Percentiles rank a stretch among this genome's conserved stretches.
Conservation (phyloP, 2,888 invertebrate species). For the Synergus japonicus region DNA sequence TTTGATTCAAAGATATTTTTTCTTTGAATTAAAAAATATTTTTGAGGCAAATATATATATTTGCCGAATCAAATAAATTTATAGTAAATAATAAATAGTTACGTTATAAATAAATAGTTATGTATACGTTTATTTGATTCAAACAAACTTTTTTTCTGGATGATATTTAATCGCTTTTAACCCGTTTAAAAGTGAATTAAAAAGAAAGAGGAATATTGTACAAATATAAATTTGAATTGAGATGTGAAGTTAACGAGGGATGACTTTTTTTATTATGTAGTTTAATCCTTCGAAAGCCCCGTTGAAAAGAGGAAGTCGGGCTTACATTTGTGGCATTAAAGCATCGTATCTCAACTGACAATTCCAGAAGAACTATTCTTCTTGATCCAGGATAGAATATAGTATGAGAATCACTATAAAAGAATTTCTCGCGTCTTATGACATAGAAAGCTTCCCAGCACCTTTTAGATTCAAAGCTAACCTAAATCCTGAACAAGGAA, state of each 20-base stretch:
- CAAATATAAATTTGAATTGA: background rate
- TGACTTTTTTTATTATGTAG: constrained; percentile 1
- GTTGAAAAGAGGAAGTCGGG: background rate
- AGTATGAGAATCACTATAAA: constrained; percentile 27
- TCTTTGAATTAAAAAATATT: too few relatives aligned
- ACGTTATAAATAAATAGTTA: too few relatives aligned
- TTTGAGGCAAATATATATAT: too few relatives aligned
- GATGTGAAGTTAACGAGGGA: background rate
- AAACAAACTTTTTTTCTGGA: too few relatives aligned
- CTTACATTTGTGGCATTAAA: background rate
- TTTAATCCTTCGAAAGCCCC: constrained; percentile 18
- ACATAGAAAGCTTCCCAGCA: background rate
- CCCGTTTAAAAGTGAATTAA: background rate
- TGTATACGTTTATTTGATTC: too few relatives aligned
- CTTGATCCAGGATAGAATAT: constrained; percentile 8
- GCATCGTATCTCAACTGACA: constrained; percentile 1
- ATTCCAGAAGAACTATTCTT: constrained; percentile 19
- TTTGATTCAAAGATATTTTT: too few relatives aligned
- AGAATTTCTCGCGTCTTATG: constrained; percentile 10
- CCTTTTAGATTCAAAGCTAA: constrained; percentile 9
- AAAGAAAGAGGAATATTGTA: background rate
- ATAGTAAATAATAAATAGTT: too few relatives aligned
- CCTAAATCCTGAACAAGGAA: constrained; percentile 1
- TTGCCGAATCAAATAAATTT: too few relatives aligned
- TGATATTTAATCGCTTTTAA: too few relatives aligned